Evolutionary conservation across 1,140 invertebrate genomes (phyloP).

Genomic region (Lutraria rhynchaena): DNA sequence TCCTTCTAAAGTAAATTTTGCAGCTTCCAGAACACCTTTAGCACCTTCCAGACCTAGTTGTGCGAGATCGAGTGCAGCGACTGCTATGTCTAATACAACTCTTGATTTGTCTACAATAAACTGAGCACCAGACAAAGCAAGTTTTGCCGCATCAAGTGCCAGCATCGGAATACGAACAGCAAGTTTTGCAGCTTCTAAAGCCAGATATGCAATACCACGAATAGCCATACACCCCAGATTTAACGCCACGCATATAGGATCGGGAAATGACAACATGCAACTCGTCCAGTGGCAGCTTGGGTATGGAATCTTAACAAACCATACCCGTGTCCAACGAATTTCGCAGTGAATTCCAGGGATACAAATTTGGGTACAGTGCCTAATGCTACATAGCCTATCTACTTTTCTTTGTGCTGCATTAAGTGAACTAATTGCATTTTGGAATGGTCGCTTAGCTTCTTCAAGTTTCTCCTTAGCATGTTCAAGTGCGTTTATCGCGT

Average conservation of each 20-base stretch:
- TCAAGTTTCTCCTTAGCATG: slow-evolving; percentile 39
- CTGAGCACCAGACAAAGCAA: slow-evolving; percentile 15
- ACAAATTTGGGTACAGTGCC: slow-evolving; percentile 11
- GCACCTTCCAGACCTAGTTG: slow-evolving; percentile 20
- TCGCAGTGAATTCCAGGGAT: slow-evolving; percentile 28
- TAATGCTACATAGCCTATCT: slow-evolving; percentile 28
- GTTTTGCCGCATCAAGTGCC: slow-evolving; percentile 30
- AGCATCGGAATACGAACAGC: slow-evolving; percentile 23
- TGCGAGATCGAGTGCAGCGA: slow-evolving; percentile 12
- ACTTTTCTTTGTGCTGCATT: slow-evolving; percentile 51
- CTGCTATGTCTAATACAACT: slow-evolving; percentile 29
- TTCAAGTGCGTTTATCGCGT: slow-evolving; percentile 21
- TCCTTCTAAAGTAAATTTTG: slow-evolving; percentile 24
- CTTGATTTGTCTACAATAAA: slow-evolving; percentile 43
- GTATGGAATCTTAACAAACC: slow-evolving; percentile 29
- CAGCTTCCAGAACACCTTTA: slow-evolving; percentile 24
- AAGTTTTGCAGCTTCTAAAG: slow-evolving; percentile 36
- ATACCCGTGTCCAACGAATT: slow-evolving; percentile 30
- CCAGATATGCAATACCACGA: slow-evolving; percentile 25
- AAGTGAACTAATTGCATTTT: slow-evolving; percentile 27
- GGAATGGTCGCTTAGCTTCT: slow-evolving; percentile 30
- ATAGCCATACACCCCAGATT: slow-evolving; percentile 29
- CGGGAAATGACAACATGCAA: slow-evolving; percentile 44
- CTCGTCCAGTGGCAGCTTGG: slow-evolving; percentile 46
- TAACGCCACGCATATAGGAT: slow-evolving; percentile 27